phyloP scores from a whole-genome alignment of 2,113 vertebrate genomes.

The Lamprologus ornatipinnis region DNA sequence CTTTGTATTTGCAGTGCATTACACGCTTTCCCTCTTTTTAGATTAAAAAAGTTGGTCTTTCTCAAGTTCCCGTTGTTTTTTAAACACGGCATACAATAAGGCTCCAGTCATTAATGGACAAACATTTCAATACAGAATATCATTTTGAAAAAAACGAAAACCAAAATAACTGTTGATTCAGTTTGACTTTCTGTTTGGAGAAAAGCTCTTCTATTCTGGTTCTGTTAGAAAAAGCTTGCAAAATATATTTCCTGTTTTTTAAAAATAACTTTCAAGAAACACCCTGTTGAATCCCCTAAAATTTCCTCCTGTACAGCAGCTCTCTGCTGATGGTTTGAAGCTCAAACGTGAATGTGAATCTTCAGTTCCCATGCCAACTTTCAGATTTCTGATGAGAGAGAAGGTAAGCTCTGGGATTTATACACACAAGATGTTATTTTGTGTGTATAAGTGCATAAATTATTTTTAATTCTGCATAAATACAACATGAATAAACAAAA shows the following conservation, averaged over 20 bases:
- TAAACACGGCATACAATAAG: constrained; percentile 33
- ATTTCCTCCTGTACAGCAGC: background rate
- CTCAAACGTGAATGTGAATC: background rate
- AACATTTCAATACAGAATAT: background rate
- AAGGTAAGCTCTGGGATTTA: background rate
- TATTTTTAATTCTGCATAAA: background rate
- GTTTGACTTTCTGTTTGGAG: background rate
- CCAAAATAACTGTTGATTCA: background rate
- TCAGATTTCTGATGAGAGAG: background rate
- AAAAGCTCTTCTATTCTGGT: background rate
- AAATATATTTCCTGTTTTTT: background rate
- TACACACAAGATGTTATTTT: background rate
- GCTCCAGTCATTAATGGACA: background rate
- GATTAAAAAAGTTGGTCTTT: constrained; percentile 39
- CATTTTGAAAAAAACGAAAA: background rate
- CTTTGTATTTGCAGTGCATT: constrained; percentile 65
- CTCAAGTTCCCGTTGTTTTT: background rate
- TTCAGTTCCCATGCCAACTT: background rate
- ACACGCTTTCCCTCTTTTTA: constrained; percentile 29
- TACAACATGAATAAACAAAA: background rate
- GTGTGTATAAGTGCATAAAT: background rate
- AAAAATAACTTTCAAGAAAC: background rate
- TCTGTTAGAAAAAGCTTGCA: background rate
- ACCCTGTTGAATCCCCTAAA: background rate
- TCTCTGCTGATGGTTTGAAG: background rate